phyloP scores from a whole-genome alignment of 2,797 vertebrate species.

The Sebastes cheni region DNA sequence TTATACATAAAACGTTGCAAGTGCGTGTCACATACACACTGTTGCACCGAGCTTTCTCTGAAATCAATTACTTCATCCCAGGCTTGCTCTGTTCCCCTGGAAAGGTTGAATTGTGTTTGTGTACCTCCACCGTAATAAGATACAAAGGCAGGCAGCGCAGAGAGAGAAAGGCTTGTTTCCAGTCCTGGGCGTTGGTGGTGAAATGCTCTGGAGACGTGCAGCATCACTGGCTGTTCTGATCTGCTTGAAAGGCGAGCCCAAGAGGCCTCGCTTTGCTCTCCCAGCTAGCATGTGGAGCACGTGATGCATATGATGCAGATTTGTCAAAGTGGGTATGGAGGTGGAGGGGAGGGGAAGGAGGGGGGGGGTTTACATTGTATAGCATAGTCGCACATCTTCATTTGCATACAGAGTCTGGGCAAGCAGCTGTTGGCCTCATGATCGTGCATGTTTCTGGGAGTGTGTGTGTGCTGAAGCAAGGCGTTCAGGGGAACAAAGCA shows the following conservation, averaged over 20 bases:
- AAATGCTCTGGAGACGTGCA: conserved; percentile 59
- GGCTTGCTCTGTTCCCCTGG: conserved; percentile 27
- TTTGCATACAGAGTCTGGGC: conserved; percentile 50
- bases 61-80: conserved; percentile 60
- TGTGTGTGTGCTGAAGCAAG: conserved; percentile 14
- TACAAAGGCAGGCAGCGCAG: conserved; percentile 41
- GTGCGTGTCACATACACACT: conserved; percentile 1
- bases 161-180: conserved; percentile 38
- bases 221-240: conserved; percentile 60
- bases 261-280: conserved; percentile 24
- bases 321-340: conserved; percentile 8
- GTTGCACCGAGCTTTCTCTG: conserved; percentile 19
- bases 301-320: conserved; percentile 39
- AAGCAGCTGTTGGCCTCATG: conserved; percentile 55
- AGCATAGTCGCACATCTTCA: conserved; percentile 29
- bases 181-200: conserved; percentile 13
- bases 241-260: conserved; percentile 45
- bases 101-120: conserved; percentile 55
- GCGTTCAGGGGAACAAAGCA: conserved; percentile 39
- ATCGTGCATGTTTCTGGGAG: conserved; percentile 23
- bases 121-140: conserved; percentile 51
- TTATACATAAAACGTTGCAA: conserved; percentile 30
- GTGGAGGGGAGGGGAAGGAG: background rate
- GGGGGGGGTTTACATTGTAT: conserved; percentile 1
- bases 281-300: conserved; percentile 26